phyloP scores from a whole-genome alignment of 2,888 invertebrate species.

The Pollenia angustigena region DNA sequence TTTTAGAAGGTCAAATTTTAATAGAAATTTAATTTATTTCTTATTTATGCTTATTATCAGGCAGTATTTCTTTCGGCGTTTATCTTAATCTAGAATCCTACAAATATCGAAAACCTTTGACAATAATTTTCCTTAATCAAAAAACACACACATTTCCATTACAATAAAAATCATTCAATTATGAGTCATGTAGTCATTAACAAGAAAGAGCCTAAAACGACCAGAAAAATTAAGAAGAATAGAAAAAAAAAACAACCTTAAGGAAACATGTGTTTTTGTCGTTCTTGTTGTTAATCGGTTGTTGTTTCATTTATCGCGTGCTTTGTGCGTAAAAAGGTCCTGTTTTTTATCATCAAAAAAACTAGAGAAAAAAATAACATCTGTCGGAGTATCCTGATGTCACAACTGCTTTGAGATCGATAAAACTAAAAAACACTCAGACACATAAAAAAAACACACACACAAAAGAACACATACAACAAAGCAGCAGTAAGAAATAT shows the following conservation, averaged over 20 bases:
- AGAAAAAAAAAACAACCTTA: constrained; percentile 17
- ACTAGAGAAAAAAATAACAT: constrained; percentile 49
- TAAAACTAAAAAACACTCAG: constrained; percentile 2
- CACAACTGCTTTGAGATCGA: constrained; percentile 64
- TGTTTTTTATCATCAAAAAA: constrained; percentile 30
- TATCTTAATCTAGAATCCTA: neutral
- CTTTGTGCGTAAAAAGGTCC: constrained; percentile 64
- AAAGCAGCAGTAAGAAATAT: constrained; percentile 29
- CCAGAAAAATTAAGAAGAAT: neutral
- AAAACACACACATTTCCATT: constrained; percentile 32
- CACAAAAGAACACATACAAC: constrained; percentile 4
- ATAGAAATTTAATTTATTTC: neutral
- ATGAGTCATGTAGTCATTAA: constrained; percentile 54
- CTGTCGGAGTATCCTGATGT: constrained; percentile 68
- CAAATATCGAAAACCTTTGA: neutral
- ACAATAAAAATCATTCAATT: constrained; percentile 56
- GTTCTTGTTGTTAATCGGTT: constrained; percentile 15
- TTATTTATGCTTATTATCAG: neutral
- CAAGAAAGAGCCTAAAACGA: neutral
- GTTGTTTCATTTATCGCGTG: constrained; percentile 64
- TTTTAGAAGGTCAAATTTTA: constrained; percentile 5
- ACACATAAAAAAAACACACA: neutral
- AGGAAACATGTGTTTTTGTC: constrained; percentile 65
- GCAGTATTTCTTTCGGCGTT: neutral
- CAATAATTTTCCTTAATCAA: no score